Evolutionary conservation across 2,797 vertebrate genomes (phyloP), one percentile per base, ranked within the genome.

Genomic region (Podargus strigoides): DNA sequence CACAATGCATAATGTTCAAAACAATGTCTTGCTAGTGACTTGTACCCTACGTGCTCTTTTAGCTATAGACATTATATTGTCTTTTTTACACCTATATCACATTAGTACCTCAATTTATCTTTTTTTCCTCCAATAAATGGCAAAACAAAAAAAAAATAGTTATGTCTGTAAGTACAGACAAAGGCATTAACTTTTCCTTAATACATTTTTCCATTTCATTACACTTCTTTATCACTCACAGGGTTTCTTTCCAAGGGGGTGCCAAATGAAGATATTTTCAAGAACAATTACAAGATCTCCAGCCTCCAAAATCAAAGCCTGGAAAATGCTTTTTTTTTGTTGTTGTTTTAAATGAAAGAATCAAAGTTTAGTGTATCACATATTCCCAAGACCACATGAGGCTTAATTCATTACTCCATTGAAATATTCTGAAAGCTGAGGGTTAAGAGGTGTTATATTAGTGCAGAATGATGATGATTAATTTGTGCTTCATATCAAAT

Each of bases 361-460:
- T 63, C 28, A 19, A 75, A 89, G 24, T 64, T 76, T 47, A 80
- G 56, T 30, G 92, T 94, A 79, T 64, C 58, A 72, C 37, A 32
- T 52, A 78, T 52, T 84, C 50, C 28, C 36, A 52, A 81, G 23
- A 22, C 26, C 50, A 58, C 32, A 60, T 14, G 39, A 58, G 14
- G n/a, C 14, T 91, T 85, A 96, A 94, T 91, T 91, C 79, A 96
- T 96, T 93, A 73, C 76, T 88, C 36, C 67, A 95, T 62, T 94
- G 76, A 93, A 96, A 95, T 76, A 88, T 55, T 78, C 63, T 86
- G 89, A 90, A 91, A 93, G 70, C 85, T 21, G 30, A 93, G 55
- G 89, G 94, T 94, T 94, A 89, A 85, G 73, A 92, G 89, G 94
- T 95, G 89, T 91, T 96, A 41, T 82, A 52, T 91, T 72, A 94